Evolutionary conservation across 2,113 vertebrate species (phyloP).

Genomic region (Barbus barbus): DNA sequence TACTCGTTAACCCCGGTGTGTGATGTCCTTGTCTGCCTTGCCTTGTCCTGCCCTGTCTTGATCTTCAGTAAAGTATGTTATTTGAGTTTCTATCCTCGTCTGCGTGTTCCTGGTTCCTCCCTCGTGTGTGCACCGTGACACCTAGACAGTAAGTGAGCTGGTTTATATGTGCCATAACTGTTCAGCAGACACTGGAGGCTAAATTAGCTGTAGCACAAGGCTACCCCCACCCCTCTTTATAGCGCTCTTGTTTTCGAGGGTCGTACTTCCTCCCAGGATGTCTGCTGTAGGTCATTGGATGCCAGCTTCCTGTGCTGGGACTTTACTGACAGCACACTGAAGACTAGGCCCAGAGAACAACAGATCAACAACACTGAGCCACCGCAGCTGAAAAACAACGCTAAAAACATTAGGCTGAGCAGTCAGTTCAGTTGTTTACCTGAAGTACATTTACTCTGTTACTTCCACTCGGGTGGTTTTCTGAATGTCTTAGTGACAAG

Average conservation of each 20-base stretch:
- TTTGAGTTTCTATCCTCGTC: too few relatives aligned
- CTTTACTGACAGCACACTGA: slow-evolving; percentile 70
- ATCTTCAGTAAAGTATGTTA: too few relatives aligned
- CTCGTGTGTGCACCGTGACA: too few relatives aligned
- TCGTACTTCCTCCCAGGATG: slow-evolving; percentile 82
- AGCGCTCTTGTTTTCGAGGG: slow-evolving; percentile 67
- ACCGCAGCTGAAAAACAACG: background rate
- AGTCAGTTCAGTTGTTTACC: background rate
- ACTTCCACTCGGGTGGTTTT: background rate
- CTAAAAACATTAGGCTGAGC: background rate
- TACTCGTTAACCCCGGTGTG: too few relatives aligned
- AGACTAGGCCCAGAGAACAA: slow-evolving; percentile 58
- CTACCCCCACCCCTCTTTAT: slow-evolving; percentile 45
- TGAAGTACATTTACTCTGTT: background rate
- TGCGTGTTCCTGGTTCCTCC: too few relatives aligned
- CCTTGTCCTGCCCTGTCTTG: too few relatives aligned
- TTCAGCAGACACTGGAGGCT: background rate
- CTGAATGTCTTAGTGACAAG: background rate
- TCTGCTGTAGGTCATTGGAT: slow-evolving; percentile 72
- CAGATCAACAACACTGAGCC: background rate
- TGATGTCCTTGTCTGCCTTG: too few relatives aligned
- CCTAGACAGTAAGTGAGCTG: background rate
- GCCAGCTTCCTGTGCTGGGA: slow-evolving; percentile 76
- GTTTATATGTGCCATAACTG: background rate
- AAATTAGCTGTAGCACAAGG: background rate